Evolutionary conservation across 1,140 invertebrate genomes (phyloP).

Genomic region (Propsilocerus akamusi): DNA sequence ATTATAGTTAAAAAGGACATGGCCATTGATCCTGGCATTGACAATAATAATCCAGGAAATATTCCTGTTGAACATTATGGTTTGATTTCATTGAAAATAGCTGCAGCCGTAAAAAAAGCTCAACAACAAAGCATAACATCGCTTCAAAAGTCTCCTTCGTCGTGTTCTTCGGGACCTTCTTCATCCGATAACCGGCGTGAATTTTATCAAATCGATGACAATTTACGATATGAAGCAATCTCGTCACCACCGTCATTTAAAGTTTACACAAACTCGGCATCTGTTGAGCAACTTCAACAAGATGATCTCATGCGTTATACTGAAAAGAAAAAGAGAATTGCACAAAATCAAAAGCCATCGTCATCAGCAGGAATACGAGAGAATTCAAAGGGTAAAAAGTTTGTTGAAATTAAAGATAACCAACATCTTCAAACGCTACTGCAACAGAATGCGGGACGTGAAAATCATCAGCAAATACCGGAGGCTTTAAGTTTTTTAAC

Average conservation of each 20-base stretch:
- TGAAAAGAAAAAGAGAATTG: not conserved
- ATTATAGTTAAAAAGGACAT: constrained; percentile 22
- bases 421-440: not conserved
- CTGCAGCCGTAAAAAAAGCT: constrained; percentile 10
- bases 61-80: constrained; percentile 4
- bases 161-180: constrained; percentile 10
- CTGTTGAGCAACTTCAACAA: not conserved
- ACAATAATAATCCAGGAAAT: constrained; percentile 4
- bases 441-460: constrained; percentile 8
- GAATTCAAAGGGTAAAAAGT: constrained; percentile 5
- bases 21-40: constrained; percentile 17
- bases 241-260: not conserved
- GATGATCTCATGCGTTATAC: not conserved
- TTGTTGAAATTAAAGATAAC: constrained; percentile 6
- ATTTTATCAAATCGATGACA: constrained; percentile 2
- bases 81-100: constrained; percentile 6
- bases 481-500: constrained; percentile 25
- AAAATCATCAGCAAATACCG: constrained; percentile 9
- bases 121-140: constrained; percentile 18
- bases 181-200: not conserved
- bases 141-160: constrained; percentile 16
- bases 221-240: not conserved
- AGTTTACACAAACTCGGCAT: not conserved
- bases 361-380: constrained; percentile 7
- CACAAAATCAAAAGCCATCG: constrained; percentile 8